Percentiles rank a stretch among this genome's conserved stretches.
phyloP scores from a whole-genome alignment of 2,113 vertebrate genomes.

The Microcebus tavaratra region DNA sequence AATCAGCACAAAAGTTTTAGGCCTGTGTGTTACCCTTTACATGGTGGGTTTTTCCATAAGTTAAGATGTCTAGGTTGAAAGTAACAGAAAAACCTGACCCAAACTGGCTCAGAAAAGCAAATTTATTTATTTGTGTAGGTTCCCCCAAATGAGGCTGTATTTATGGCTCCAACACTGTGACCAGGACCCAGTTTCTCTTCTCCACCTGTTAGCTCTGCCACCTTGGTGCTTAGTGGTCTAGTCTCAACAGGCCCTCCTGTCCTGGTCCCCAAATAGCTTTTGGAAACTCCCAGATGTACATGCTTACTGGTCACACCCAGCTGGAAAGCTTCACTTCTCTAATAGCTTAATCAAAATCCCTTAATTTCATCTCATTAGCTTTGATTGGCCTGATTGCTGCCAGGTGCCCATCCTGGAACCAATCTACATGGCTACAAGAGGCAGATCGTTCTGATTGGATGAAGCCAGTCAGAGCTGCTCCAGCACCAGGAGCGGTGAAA shows the following conservation, averaged over 20 bases:
- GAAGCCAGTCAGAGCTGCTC: not conserved
- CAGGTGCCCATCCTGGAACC: not conserved
- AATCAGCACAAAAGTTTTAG: not conserved
- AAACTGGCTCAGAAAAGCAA: not conserved
- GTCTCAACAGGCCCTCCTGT: not conserved
- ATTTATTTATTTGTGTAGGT: not conserved
- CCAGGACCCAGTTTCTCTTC: not conserved
- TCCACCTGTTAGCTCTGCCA: not conserved
- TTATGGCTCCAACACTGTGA: not conserved
- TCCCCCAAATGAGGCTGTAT: not conserved
- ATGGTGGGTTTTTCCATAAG: not conserved
- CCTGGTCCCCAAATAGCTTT: not conserved
- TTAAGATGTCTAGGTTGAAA: slow-evolving; percentile 8
- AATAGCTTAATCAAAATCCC: not conserved
- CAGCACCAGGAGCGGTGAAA: not conserved
- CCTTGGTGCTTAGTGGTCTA: not conserved
- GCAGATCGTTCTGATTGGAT: not conserved
- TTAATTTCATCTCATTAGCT: not conserved
- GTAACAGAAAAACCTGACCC: slow-evolving; percentile 9
- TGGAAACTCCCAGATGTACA: not conserved
- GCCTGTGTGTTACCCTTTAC: not conserved
- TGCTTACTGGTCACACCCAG: not conserved
- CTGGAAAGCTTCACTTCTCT: not conserved
- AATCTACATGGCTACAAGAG: not conserved
- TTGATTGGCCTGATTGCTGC: not conserved